These are phyloP conservation scores for Himantopus leucocephalus DNA, from an alignment of 2,113 vertebrate species.

Conservation along the genomic window DNA sequence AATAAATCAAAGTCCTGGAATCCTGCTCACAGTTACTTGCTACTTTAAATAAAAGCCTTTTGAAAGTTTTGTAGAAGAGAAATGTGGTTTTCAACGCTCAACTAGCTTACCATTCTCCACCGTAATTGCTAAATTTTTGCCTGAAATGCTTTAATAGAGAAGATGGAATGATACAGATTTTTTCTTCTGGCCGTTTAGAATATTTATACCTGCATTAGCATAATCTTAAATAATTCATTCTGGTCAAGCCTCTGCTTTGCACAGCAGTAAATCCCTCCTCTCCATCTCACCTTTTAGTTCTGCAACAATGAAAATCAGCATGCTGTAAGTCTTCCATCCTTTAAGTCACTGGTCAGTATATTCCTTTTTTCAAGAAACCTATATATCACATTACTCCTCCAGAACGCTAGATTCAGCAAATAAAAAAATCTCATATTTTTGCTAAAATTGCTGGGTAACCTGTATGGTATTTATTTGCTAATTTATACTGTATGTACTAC, in stretches of 20 bases:
- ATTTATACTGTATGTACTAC: background rate
- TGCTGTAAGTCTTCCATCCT: background rate
- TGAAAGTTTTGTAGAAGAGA: background rate
- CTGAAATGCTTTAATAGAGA: background rate
- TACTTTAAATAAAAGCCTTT: conserved; percentile 8
- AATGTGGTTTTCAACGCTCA: background rate
- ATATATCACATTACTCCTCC: background rate
- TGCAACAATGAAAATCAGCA: background rate
- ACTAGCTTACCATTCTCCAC: background rate
- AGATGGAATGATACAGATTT: background rate
- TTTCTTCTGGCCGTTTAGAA: background rate
- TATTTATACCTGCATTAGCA: conserved; percentile 4
- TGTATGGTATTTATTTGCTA: background rate
- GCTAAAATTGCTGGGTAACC: background rate
- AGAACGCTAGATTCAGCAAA: background rate
- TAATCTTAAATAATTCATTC: conserved; percentile 16
- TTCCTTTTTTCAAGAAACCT: background rate
- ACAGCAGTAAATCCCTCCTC: background rate
- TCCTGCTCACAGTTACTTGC: background rate
- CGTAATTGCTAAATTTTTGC: background rate
- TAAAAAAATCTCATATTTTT: background rate
- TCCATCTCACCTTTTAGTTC: background rate
- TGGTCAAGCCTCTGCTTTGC: background rate
- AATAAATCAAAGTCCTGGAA: background rate
- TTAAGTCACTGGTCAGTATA: background rate